Conservation (phyloP, 2,888 invertebrate genomes). For the Andrena praecox region DNA sequence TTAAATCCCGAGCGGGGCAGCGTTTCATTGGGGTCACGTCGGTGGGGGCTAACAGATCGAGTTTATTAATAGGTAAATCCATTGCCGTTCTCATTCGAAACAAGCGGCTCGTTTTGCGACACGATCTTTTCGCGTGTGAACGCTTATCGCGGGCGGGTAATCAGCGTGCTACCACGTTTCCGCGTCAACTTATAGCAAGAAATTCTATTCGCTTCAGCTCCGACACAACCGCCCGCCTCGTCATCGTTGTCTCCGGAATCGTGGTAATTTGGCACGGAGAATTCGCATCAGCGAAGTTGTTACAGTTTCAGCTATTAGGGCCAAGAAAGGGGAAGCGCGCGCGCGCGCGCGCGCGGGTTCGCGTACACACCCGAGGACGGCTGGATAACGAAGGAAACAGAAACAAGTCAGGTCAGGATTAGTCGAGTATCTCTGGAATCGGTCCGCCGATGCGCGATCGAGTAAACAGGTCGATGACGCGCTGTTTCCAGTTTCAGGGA, state of each 20-base stretch:
- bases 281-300: conserved; percentile 61
- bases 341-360: no score
- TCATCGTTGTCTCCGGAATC: conserved; percentile 41
- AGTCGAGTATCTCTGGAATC: conserved; percentile 31
- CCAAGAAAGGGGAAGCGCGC: conserved; percentile 9
- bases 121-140: not conserved
- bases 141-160: not conserved
- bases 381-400: conserved; percentile 26
- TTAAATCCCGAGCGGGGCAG: conserved; percentile 7
- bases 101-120: not conserved
- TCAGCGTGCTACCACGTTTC: conserved; percentile 34
- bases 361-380: not conserved
- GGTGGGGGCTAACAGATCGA: not conserved
- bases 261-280: conserved; percentile 63
- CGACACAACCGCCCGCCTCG: conserved; percentile 2
- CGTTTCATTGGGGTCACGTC: not conserved
- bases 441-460: conserved; percentile 46
- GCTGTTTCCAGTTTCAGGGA: conserved; percentile 24
- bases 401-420: conserved; percentile 55
- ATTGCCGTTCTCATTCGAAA: not conserved
- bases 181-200: conserved; percentile 30
- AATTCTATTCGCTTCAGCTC: conserved; percentile 16
- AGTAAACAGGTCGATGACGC: conserved; percentile 63
- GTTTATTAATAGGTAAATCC: conserved; percentile 19
- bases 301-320: conserved; percentile 46